Evolutionary conservation across 2,797 vertebrate species (phyloP), one percentile per base, ranked within the genome.

Genomic region (Lophotriccus pileatus): DNA sequence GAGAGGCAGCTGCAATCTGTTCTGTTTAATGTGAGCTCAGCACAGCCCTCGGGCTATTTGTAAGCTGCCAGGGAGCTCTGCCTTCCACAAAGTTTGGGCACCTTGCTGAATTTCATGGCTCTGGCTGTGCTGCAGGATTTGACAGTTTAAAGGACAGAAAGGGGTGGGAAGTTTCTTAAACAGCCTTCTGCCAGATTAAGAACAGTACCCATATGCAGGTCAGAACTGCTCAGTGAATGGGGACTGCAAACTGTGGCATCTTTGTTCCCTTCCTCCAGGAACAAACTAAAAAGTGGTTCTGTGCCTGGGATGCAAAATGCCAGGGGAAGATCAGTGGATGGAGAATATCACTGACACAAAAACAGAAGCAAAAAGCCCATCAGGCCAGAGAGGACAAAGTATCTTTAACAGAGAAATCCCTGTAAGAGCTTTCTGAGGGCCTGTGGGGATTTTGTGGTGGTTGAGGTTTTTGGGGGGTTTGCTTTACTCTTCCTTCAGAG

Each of bases 1-100:
- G 91, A 50, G 47, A 96, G 93, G 95, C 96, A 96, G 93, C 95
- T 94, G 93, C 96, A 95, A 95, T 96, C 94, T 95, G 94, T 94
- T 95, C 77, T 74, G 22, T 91, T 96, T 94, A 89, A 91, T 52
- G 76, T n/a, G 63, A 92, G 95, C 91, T 91, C 84, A 89, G 94
- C 91, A 44, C 80, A 94, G 89, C 93, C 96, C 96, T 91, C 58
- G 3, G 95, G 95, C 95, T 95, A 14, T 95, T 95, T 93, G 92
- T 86, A 90, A 86, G 91, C 94, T 96, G 94, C 94, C 94, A 79
- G 89, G 83, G 87, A 94, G 91, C 82, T 92, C 89, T 91, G 90
- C 66, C 7, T 75, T 28, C 34, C 89, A 82, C 80, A 69, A 90
- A 95, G 91, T 94, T 95, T 95, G 92, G 92, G 84, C 89, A 95